phyloP scores from a whole-genome alignment of 2,888 invertebrate genomes.

The Yponomeuta plumbellus region DNA sequence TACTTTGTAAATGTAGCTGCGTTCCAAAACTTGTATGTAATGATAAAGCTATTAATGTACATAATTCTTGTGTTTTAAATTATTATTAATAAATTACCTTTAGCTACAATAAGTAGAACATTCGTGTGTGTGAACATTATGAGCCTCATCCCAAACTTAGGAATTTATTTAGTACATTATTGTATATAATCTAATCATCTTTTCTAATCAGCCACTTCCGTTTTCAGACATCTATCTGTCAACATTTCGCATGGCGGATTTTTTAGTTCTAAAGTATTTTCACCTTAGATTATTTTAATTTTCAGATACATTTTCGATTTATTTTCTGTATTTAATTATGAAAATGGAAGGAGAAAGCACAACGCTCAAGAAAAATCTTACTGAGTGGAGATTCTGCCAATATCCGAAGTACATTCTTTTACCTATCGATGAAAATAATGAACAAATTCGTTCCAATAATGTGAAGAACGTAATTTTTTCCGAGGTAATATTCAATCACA shows the following conservation, averaged over 20 bases:
- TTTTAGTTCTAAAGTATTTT: slow-evolving; percentile 13
- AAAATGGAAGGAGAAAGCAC: slow-evolving; percentile 65
- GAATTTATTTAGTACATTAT: no score
- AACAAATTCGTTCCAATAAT: slow-evolving; percentile 61
- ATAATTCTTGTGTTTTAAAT: no score
- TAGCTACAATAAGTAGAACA: no score
- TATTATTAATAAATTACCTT: no score
- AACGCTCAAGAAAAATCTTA: slow-evolving; percentile 53
- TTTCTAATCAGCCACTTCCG: no score
- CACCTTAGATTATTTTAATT: slow-evolving; percentile 2
- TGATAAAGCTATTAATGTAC: neutral
- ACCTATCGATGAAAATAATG: slow-evolving; percentile 78
- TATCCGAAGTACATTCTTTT: slow-evolving; percentile 67
- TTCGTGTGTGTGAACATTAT: no score
- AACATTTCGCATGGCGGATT: slow-evolving; percentile 3
- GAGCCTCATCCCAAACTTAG: no score
- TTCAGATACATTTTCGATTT: neutral
- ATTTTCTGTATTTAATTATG: slow-evolving; percentile 27
- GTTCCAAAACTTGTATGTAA: neutral
- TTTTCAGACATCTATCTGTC: no score
- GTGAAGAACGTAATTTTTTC: slow-evolving; percentile 78
- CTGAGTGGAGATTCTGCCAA: slow-evolving; percentile 66
- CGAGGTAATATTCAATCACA: slow-evolving; percentile 44
- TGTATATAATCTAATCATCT: no score
- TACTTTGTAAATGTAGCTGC: neutral